Evolutionary conservation across 2,888 invertebrate species (phyloP).

Genomic region (Lithosia quadra): DNA sequence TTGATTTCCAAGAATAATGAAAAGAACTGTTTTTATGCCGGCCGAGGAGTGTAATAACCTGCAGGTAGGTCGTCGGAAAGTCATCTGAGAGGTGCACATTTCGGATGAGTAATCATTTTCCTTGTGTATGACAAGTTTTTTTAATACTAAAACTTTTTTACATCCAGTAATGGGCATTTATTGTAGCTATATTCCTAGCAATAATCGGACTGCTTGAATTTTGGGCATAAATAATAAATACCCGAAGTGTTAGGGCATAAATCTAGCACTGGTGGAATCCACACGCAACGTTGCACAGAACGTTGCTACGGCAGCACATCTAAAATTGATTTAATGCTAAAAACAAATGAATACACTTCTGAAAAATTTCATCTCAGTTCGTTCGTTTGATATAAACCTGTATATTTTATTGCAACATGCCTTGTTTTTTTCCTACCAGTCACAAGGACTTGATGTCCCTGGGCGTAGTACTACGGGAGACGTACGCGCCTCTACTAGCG

Average conservation of each 20-base stretch:
- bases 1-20: constrained; percentile 66
- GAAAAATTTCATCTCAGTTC: too few relatives aligned
- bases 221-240: too few relatives aligned
- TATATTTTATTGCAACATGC: background rate
- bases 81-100: constrained; percentile 69
- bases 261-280: too few relatives aligned
- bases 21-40: constrained; percentile 74
- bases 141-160: background rate
- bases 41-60: constrained; percentile 76
- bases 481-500: constrained; percentile 95
- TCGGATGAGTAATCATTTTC: constrained; percentile 69
- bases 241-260: too few relatives aligned
- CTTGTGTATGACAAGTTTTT: constrained; percentile 62
- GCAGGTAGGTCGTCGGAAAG: constrained; percentile 80
- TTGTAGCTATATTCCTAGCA: too few relatives aligned
- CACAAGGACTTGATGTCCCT: constrained; percentile 88
- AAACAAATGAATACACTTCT: background rate
- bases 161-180: too few relatives aligned
- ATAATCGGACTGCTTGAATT: too few relatives aligned
- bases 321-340: background rate
- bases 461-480: constrained; percentile 95
- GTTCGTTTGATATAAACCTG: too few relatives aligned
- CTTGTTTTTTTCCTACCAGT: constrained; percentile 51
- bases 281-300: too few relatives aligned
- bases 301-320: too few relatives aligned